Percentiles rank a stretch among this genome's conserved stretches.
These are phyloP conservation scores for Euura lappo DNA, from an alignment of 1,140 invertebrate genomes.

Conservation along the genomic window DNA sequence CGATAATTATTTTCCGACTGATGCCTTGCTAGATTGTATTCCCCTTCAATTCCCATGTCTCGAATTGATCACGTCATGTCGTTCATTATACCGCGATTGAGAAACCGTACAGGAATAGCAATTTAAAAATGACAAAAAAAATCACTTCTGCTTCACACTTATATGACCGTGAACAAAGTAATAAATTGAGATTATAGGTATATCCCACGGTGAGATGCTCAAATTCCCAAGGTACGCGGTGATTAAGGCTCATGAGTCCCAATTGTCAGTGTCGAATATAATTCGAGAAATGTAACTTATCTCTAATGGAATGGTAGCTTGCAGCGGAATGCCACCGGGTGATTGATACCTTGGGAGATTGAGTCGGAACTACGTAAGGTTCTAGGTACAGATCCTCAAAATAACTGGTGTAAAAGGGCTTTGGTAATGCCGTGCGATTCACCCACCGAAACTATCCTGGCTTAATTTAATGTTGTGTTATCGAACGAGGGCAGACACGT, in stretches of 20 bases:
- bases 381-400: background rate
- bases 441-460: background rate
- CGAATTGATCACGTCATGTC: background rate
- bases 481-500: too few species aligned
- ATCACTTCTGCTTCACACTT: background rate
- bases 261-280: background rate
- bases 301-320: background rate
- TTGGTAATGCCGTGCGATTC: background rate
- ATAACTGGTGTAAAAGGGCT: background rate
- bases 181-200: background rate
- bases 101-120: background rate
- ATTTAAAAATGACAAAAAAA: background rate
- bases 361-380: background rate
- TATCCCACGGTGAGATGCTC: background rate
- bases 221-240: background rate
- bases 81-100: background rate
- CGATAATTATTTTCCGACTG: conserved; percentile 10
- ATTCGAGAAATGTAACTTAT: background rate
- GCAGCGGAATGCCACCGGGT: background rate
- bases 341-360: background rate
- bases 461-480: background rate
- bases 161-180: too few species aligned
- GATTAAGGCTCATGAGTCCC: background rate
- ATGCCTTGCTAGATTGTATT: background rate
- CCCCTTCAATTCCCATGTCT: conserved; percentile 1